phyloP scores from a whole-genome alignment of 2,797 vertebrate genomes.

The Corythornis leucogaster region DNA sequence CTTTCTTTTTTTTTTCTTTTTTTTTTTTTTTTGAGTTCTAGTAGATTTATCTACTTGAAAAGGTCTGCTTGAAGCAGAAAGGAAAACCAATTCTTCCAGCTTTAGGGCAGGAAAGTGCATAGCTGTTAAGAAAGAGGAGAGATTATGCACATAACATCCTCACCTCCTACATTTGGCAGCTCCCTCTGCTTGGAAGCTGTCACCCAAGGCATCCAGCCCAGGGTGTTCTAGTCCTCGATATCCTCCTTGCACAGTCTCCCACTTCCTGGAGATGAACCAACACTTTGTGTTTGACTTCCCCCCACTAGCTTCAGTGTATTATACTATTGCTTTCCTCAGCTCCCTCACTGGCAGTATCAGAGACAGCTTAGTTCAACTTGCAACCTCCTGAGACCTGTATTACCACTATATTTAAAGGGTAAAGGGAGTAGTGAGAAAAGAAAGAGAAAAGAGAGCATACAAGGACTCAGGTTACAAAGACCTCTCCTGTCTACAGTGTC shows the following conservation, averaged over 20 bases:
- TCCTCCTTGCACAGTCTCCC: constrained; percentile 64
- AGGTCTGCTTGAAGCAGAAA: constrained; percentile 68
- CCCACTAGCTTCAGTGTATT: constrained; percentile 27
- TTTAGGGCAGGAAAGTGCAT: constrained; percentile 66
- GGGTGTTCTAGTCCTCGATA: constrained; percentile 70
- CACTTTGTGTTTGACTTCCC: constrained; percentile 56
- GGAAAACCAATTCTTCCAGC: constrained; percentile 75
- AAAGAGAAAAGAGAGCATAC: neutral
- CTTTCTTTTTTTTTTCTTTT: neutral
- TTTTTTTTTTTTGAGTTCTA: constrained; percentile 70
- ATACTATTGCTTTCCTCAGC: constrained; percentile 5
- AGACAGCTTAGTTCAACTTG: neutral
- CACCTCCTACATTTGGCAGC: constrained; percentile 71
- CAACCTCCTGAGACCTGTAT: neutral
- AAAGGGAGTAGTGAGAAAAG: neutral
- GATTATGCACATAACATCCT: constrained; percentile 72
- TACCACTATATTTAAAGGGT: neutral
- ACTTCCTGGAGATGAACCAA: constrained; percentile 65
- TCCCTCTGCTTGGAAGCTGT: constrained; percentile 66
- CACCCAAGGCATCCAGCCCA: constrained; percentile 66
- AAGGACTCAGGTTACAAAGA: neutral
- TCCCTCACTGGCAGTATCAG: constrained; percentile 5
- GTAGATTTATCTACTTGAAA: constrained; percentile 79
- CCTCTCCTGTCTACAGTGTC: neutral
- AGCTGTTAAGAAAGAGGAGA: constrained; percentile 62